Conservation (phyloP, 92 coral and sea anemone genomes). For the Umimayanthus kanabou region DNA sequence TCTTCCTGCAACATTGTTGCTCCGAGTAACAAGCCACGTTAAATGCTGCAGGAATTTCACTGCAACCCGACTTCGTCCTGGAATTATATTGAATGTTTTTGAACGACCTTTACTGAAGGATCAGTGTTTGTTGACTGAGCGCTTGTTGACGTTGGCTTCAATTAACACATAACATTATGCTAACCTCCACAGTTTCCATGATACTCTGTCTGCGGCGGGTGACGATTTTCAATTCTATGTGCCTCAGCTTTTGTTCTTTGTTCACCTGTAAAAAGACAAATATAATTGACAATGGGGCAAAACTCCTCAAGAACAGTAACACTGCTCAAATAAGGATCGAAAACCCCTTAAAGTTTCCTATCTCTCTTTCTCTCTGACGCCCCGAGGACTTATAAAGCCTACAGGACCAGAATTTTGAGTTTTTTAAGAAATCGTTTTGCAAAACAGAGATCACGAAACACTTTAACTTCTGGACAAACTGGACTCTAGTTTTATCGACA, state of each 20-base stretch:
- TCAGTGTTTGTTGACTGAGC: neutral
- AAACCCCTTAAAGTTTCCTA: neutral
- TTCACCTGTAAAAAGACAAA: slow-evolving; percentile 49
- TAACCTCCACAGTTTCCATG: slow-evolving; percentile 54
- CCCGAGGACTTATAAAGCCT: no score
- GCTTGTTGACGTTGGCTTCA: neutral
- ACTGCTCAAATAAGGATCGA: neutral
- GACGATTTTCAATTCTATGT: slow-evolving; percentile 67
- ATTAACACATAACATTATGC: neutral
- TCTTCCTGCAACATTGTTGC: neutral
- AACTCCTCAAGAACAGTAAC: neutral
- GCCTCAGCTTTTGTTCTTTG: slow-evolving; percentile 65
- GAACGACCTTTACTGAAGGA: neutral
- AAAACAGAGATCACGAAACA: no score
- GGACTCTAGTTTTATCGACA: no score
- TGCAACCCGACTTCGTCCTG: neutral
- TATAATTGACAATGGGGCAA: neutral
- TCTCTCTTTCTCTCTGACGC: no score
- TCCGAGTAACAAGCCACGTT: neutral
- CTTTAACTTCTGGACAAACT: no score
- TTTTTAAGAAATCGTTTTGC: no score
- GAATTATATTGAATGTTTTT: neutral
- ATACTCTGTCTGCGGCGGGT: slow-evolving; percentile 63
- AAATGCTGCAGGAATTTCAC: neutral
- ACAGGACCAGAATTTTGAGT: no score